These are phyloP conservation scores for Oxyteleia sp. DNA, from an alignment of 2,888 invertebrate species.

Conservation along the genomic window DNA sequence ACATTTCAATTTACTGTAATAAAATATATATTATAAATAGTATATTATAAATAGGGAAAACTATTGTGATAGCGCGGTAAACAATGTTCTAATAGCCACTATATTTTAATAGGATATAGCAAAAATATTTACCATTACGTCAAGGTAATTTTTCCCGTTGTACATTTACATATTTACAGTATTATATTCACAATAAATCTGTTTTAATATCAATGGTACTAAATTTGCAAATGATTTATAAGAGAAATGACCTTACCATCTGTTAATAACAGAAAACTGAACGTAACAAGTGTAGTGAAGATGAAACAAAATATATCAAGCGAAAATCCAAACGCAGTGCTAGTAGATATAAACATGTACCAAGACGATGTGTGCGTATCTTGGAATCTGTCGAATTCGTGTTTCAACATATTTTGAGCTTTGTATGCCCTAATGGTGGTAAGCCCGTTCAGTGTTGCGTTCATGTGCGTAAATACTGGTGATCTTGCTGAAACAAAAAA, in stretches of 20 bases:
- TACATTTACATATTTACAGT: no score
- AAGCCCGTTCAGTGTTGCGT: conserved; percentile 92
- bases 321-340: conserved; percentile 88
- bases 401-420: conserved; percentile 90
- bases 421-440: conserved; percentile 92
- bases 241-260: conserved; percentile 74
- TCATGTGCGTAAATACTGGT: conserved; percentile 93
- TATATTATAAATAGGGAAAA: no score
- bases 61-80: no score
- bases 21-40: no score
- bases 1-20: no score
- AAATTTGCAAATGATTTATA: neutral
- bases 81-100: no score
- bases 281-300: conserved; percentile 90
- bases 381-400: conserved; percentile 90
- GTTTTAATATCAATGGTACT: neutral
- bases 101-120: no score
- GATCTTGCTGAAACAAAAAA: conserved; percentile 91
- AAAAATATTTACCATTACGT: no score
- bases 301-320: conserved; percentile 90
- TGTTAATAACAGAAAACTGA: conserved; percentile 89
- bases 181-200: no score
- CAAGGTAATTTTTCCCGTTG: no score
- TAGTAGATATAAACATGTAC: conserved; percentile 88
- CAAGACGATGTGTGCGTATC: conserved; percentile 87